phyloP scores from a whole-genome alignment of 2,113 vertebrate species.

The Stercorarius parasiticus region DNA sequence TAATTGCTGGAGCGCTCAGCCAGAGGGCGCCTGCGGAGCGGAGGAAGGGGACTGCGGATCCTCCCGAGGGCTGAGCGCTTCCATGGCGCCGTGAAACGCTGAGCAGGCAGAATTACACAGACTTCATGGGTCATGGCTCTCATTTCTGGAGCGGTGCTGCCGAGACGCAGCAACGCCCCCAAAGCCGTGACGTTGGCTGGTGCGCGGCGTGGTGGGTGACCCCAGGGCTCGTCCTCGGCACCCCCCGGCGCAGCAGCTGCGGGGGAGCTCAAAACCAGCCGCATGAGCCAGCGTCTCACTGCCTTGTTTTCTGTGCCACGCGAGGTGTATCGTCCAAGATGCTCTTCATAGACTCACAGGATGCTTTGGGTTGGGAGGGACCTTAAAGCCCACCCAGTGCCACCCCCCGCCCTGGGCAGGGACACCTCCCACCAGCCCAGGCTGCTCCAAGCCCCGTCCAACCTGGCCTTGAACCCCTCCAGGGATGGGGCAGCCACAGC shows the following conservation, averaged over 20 bases:
- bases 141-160: rapidly evolving
- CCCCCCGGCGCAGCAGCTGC: not conserved
- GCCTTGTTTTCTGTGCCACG: not conserved
- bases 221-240: not conserved
- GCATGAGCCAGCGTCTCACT: not conserved
- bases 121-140: rapidly evolving
- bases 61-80: no score
- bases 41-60: not conserved
- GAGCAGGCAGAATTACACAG: not conserved
- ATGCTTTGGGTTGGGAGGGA: no score
- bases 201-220: not conserved
- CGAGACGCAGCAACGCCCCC: not conserved
- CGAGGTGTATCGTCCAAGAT: rapidly evolving
- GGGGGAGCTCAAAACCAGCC: not conserved
- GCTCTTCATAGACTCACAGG: not conserved
- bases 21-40: slow-evolving; percentile 43
- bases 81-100: no score
- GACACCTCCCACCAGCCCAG: no score
- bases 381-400: no score
- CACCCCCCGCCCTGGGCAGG: no score
- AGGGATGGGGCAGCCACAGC: no score
- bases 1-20: not conserved
- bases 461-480: no score
- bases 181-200: not conserved
- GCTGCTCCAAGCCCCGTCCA: no score